Evolutionary conservation across 2,888 invertebrate species (phyloP).

Genomic region (Drosophila lacicola): DNA sequence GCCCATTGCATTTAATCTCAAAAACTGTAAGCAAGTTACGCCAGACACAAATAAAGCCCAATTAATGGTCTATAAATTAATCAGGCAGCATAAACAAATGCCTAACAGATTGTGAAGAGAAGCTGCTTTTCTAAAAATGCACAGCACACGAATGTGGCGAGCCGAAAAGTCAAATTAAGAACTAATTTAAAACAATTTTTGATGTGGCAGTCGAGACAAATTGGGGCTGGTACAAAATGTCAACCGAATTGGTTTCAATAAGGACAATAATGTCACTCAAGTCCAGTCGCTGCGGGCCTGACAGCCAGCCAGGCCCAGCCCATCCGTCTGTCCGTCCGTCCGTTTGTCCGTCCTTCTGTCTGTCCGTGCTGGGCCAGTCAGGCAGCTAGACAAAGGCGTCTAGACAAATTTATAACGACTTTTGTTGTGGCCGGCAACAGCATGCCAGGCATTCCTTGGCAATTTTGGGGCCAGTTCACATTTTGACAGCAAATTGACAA

Average conservation of each 20-base stretch:
- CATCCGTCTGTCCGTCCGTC: no score
- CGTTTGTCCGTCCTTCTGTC: neutral
- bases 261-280: conserved; percentile 65
- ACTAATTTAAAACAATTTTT: conserved; percentile 74
- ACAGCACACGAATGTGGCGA: conserved; percentile 7
- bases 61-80: conserved; percentile 33
- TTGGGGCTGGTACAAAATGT: conserved; percentile 36
- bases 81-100: neutral
- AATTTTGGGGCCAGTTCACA: conserved; percentile 45
- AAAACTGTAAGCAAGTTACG: neutral
- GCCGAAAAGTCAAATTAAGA: conserved; percentile 63
- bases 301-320: neutral
- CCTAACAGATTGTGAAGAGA: neutral
- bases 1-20: neutral
- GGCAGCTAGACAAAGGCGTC: conserved; percentile 69
- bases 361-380: conserved; percentile 26
- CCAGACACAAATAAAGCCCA: conserved; percentile 1
- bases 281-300: conserved; percentile 18
- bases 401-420: conserved; percentile 75
- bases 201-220: conserved; percentile 63
- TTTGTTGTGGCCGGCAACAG: conserved; percentile 39
- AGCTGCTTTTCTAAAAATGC: neutral
- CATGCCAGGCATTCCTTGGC: conserved; percentile 47
- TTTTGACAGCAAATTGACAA: conserved; percentile 72
- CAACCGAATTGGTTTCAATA: conserved; percentile 52